A percentile compares a stretch with the other conserved stretches of the same genome.
phyloP scores from a whole-genome alignment of 2,888 invertebrate genomes.

The Nephrotoma guestfalica region DNA sequence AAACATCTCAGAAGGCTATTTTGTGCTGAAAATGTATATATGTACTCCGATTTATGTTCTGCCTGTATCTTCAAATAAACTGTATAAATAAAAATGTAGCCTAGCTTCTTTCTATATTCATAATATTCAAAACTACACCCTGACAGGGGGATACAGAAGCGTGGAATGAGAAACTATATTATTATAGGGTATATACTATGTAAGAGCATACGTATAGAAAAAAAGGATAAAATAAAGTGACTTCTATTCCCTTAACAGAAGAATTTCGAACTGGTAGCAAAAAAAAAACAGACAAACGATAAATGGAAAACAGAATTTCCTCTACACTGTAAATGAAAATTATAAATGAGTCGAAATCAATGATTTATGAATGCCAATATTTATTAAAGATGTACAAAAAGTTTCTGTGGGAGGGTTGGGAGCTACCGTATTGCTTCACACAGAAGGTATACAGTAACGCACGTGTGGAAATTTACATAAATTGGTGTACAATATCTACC shows the following conservation, averaged over 20 bases:
- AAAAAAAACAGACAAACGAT: neutral
- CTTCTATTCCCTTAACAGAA: neutral
- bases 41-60: neutral
- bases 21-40: neutral
- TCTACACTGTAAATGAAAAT: neutral
- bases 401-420: neutral
- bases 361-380: neutral
- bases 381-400: neutral
- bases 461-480: no score
- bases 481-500: no score
- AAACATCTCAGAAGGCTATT: neutral
- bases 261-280: neutral
- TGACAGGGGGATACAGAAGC: neutral
- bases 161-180: neutral
- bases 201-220: neutral
- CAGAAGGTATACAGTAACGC: no score
- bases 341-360: neutral
- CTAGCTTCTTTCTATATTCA: neutral
- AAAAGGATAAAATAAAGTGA: neutral
- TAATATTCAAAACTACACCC: neutral
- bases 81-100: neutral
- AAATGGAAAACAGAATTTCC: neutral
- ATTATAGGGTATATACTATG: neutral
- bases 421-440: no score
- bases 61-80: neutral